phyloP scores from a whole-genome alignment of 2,888 invertebrate species.

The Disparrhopalites patrizii region DNA sequence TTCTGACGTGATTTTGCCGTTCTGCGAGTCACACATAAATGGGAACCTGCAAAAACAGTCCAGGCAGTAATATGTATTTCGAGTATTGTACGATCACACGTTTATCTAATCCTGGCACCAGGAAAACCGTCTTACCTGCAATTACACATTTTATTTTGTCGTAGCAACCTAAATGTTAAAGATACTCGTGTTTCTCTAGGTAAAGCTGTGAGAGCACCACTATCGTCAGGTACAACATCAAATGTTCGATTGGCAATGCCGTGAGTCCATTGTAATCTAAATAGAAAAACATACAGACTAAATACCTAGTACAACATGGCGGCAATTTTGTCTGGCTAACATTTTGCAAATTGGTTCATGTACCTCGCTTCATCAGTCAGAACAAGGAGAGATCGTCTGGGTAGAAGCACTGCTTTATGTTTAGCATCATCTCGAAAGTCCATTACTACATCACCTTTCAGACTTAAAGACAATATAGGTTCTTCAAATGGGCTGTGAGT shows the following conservation, averaged over 20 bases:
- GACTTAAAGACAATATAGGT: constrained; percentile 79
- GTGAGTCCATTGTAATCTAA: constrained; percentile 76
- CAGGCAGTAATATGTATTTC: not conserved
- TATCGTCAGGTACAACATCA: constrained; percentile 34
- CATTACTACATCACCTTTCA: constrained; percentile 80
- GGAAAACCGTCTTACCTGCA: constrained; percentile 53
- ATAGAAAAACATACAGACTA: constrained; percentile 34
- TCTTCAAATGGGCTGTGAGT: constrained; percentile 91
- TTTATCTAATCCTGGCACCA: not conserved
- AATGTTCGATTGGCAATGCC: constrained; percentile 53
- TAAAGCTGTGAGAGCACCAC: constrained; percentile 58
- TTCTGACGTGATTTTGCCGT: constrained; percentile 52
- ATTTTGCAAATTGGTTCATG: constrained; percentile 25
- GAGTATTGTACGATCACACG: not conserved
- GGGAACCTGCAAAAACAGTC: constrained; percentile 52
- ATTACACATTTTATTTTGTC: constrained; percentile 59
- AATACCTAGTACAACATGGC: not conserved
- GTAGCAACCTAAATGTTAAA: constrained; percentile 72
- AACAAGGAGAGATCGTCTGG: constrained; percentile 68
- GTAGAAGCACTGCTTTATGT: constrained; percentile 63
- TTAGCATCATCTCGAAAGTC: constrained; percentile 70
- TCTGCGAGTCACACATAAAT: constrained; percentile 64
- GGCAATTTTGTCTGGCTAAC: not conserved
- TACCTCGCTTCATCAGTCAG: constrained; percentile 75
- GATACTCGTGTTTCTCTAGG: constrained; percentile 66